Evolutionary conservation across 2,797 vertebrate species (phyloP), one percentile per base, ranked within the genome.

Genomic region (Apogon talboti): DNA sequence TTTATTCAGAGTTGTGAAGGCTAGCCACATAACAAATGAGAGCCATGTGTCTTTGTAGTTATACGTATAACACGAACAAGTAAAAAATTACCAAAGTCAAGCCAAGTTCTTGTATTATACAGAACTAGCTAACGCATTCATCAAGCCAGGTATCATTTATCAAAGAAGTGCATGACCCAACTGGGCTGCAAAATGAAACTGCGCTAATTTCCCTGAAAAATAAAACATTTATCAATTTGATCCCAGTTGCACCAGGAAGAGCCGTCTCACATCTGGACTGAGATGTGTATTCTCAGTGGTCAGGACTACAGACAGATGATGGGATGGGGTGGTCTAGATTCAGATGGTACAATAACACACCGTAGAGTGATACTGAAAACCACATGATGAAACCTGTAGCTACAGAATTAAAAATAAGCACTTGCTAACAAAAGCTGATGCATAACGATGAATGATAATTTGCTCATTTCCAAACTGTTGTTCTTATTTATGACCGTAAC

Each of bases 141-240:
- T 82, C 57, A 79, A 57, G 16, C 3, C 9, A 40, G 15, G 58
- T 50, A 35, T 64, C 38, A 54, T 81, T 74, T 50, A 74, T 82
- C 81, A 75, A 19, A 58, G 14, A 37, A 61, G 21, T 3, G 18
- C n/a, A 18, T 62, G 72, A 73, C 70, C 65, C 62, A 73, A 4
- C 55, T 68, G 66, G 52, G 62, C 47, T 2, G 12, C 19, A 54
- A 61, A 74, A 71, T 63, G 15, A 69, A 75, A 71, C 40, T 53
- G 35, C 9, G 11, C 58, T 65, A 54, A 77, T 75, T 59, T 80
- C 21, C 24, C n/a, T 44, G 40, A 41, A 64, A 78, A 81, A 78
- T 61, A 10, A 60, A 64, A 71, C 61, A 75, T 79, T 78, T 41
- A 73, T 71, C 51, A 78, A n/a, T 62, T 60, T 73, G 62, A 63